Evolutionary conservation across 37 sponge, comb jelly and placozoan species (phyloP).

Genomic region (Beroe ovata): DNA sequence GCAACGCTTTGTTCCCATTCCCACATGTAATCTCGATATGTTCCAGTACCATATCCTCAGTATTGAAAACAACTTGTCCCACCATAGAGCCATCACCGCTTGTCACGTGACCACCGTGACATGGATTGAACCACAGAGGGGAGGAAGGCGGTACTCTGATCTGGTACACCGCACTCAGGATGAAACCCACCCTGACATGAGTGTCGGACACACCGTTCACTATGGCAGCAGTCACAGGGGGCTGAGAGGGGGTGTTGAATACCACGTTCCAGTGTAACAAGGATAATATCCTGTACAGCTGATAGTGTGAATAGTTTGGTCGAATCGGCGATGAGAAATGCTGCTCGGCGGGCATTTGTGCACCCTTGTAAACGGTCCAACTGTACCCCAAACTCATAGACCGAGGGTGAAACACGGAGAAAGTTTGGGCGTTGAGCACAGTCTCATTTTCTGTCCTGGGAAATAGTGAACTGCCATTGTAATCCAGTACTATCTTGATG

Average conservation of each 20-base stretch:
- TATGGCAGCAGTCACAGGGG: constrained; percentile 6
- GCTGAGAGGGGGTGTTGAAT: neutral
- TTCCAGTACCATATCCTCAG: neutral
- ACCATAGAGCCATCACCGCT: neutral
- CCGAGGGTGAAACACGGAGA: neutral
- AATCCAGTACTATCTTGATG: neutral
- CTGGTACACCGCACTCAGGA: constrained; percentile 28
- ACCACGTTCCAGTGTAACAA: constrained; percentile 8
- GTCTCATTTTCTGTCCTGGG: neutral
- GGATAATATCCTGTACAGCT: neutral
- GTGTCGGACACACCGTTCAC: constrained; percentile 40
- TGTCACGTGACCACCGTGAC: constrained; percentile 26
- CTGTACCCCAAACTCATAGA: neutral
- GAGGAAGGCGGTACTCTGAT: neutral
- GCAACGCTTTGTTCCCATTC: neutral
- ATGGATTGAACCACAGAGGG: neutral
- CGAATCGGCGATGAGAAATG: constrained; percentile 3
- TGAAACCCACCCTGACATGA: neutral
- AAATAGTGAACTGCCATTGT: neutral
- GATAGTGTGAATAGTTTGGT: neutral
- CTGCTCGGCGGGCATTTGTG: neutral
- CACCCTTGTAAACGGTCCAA: constrained; percentile 19
- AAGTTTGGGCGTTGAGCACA: neutral
- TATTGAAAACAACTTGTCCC: neutral
- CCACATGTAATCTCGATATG: constrained; percentile 4